Conservation (phyloP, 2,797 vertebrate genomes). For the Heterohyrax brucei region DNA sequence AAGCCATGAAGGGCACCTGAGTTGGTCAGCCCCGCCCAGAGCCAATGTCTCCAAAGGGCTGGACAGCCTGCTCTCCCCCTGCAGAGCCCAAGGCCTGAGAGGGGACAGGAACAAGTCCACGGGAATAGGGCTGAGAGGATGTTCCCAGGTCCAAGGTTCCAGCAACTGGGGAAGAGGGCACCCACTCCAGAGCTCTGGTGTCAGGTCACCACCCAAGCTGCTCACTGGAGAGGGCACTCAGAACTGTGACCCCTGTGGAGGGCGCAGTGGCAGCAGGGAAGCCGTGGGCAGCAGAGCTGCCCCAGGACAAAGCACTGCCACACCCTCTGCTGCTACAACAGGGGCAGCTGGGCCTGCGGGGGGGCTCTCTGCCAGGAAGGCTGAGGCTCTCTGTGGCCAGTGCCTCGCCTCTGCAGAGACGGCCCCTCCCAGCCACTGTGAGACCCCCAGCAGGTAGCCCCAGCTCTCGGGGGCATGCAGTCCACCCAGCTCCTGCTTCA, state of each 20-base stretch:
- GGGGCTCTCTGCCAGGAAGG: background rate
- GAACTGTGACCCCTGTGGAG: fast-evolving
- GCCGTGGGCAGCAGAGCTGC: background rate
- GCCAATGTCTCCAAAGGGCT: fast-evolving
- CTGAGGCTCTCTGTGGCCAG: no score
- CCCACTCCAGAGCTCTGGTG: fast-evolving
- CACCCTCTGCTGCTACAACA: background rate
- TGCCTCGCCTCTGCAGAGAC: no score
- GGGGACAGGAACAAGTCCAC: background rate
- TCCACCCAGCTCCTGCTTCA: fast-evolving
- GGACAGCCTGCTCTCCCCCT: background rate
- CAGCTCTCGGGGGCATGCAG: fast-evolving
- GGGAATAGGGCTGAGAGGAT: background rate
- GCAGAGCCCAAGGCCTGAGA: slow-evolving; percentile 38
- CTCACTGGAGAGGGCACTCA: background rate
- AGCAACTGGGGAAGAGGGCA: no score
- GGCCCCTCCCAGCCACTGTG: no score
- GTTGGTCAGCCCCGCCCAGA: background rate
- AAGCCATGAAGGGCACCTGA: background rate
- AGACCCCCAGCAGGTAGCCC: background rate
- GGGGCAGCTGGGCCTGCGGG: background rate
- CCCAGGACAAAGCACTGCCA: background rate
- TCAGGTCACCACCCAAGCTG: background rate
- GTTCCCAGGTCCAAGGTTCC: background rate
- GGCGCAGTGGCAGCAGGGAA: fast-evolving